A percentile compares a stretch with the other conserved stretches of the same genome.
Evolutionary conservation across 1,140 invertebrate species (phyloP).

Genomic region (Bombus affinis): DNA sequence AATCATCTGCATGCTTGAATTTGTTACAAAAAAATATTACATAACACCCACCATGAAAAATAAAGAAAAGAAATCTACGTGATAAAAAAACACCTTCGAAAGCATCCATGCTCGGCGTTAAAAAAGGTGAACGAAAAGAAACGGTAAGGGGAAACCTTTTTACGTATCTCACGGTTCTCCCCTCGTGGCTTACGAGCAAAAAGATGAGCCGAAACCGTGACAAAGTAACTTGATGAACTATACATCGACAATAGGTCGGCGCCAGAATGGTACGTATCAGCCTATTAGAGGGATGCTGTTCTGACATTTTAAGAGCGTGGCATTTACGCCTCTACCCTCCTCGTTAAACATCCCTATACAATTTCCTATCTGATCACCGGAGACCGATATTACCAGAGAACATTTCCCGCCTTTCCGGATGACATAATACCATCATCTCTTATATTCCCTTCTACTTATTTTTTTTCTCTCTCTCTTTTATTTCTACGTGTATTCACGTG

Average conservation of each 20-base stretch:
- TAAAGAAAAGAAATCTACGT: not conserved
- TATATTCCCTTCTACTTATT: not conserved
- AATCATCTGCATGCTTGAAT: too few species aligned
- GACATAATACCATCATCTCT: constrained; percentile 70
- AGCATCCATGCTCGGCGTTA: not conserved
- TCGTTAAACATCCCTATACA: constrained; percentile 74
- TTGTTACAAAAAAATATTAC: not conserved
- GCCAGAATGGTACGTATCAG: constrained; percentile 49
- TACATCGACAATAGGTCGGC: constrained; percentile 49
- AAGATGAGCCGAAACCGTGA: constrained; percentile 48
- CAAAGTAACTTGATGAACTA: constrained; percentile 53
- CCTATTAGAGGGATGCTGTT: constrained; percentile 76
- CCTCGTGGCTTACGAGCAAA: not conserved
- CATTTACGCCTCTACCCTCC: constrained; percentile 69
- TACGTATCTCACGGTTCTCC: constrained; percentile 18
- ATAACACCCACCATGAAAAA: not conserved
- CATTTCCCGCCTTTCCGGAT: constrained; percentile 75
- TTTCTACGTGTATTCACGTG: not conserved
- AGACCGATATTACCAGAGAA: constrained; percentile 70
- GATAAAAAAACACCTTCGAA: not conserved
- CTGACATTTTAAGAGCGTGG: constrained; percentile 77
- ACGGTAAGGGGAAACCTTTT: not conserved
- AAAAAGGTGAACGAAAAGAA: not conserved
- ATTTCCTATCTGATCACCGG: constrained; percentile 77
- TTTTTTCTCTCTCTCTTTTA: not conserved